These are phyloP conservation scores for human (Homo sapiens) DNA, from an alignment of 2,113 vertebrate species.

Conservation along the genomic window DNA sequence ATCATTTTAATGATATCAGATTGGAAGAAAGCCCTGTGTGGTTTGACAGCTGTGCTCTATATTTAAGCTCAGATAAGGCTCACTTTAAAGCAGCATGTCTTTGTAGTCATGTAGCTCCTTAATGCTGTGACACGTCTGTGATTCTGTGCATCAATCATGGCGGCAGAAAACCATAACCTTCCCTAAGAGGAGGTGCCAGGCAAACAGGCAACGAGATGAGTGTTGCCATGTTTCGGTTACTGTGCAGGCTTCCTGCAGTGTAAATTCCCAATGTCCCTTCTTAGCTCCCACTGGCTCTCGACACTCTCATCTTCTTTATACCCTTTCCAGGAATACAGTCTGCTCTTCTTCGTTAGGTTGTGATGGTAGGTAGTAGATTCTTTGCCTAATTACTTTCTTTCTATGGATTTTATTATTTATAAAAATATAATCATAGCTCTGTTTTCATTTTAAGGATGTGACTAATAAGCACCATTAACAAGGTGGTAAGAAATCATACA, in stretches of 20 bases:
- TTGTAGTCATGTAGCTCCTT: conserved; percentile 50
- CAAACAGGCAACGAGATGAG: background rate
- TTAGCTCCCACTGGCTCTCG: background rate
- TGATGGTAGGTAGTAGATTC: no score
- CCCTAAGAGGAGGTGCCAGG: background rate
- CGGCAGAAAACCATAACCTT: conserved; percentile 11
- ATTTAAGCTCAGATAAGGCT: conserved; percentile 61
- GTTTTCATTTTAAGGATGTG: background rate
- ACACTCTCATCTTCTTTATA: background rate
- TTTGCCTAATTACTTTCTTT: background rate
- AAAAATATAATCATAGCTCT: background rate
- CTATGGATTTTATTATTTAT: background rate
- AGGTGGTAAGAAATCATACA: background rate
- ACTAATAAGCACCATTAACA: background rate
- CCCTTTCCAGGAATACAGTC: background rate
- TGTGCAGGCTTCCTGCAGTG: background rate
- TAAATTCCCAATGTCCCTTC: background rate
- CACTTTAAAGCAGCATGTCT: conserved; percentile 34
- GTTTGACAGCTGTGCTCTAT: conserved; percentile 54
- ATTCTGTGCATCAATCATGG: background rate
- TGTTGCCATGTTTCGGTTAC: background rate
- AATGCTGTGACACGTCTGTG: conserved; percentile 44
- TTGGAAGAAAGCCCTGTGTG: background rate
- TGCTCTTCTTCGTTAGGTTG: background rate
- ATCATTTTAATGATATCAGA: conserved; percentile 21